Base-by-base conservation (phyloP, 1,140 invertebrate genomes). In the Scylla paramamosain region DNA sequence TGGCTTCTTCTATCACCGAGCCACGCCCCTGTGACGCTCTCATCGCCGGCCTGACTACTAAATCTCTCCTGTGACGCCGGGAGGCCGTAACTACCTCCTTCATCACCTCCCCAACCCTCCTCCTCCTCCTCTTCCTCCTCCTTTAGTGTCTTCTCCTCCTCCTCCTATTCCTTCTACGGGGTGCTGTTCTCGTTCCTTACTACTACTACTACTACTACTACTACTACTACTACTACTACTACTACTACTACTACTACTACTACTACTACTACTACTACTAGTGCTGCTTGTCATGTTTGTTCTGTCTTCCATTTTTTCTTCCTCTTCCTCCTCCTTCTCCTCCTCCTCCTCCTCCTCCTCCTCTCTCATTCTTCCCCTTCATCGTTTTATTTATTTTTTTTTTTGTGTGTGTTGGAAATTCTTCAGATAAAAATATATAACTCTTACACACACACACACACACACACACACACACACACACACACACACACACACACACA, bases 11-110 rank as follows among this genome's bases (percentile, higher is more conserved):
- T 86, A 86, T 93, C 92, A 93, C 39, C 86, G 77, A 0, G n/a
- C 82, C 82, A 39, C 92, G 82, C 92, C 92, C 92, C 25, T 48
- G 45, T 93, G 92, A 93, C 92, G 92, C 82, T 32, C 92, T 8
- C 10, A 67, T 86, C 82, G 31, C n/a, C 48, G 2, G 92, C 77
- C 82, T 48, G 32, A 93, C 82, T 52, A 93, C 92, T 93, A 93
- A 93, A 93, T 93, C 92, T 83, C 84, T 8, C 32, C 25, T 25
- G 16, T 10, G 39, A 28, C 45, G 82, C 92, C 82, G 25, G 82
- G 59, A 59, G 12, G 59, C 8, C 67, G 12, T 20, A 4, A 14
- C 59, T 77, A 32, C 77, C 91, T 83, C 77, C 67, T 45, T 20
- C 91, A 39, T 83, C 39, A 45, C 31, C 67, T 92, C 67, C 25